Evolutionary conservation across 2,888 invertebrate genomes (phyloP), one percentile per base, ranked within the genome.

Genomic region (Coelopa pilipes): DNA sequence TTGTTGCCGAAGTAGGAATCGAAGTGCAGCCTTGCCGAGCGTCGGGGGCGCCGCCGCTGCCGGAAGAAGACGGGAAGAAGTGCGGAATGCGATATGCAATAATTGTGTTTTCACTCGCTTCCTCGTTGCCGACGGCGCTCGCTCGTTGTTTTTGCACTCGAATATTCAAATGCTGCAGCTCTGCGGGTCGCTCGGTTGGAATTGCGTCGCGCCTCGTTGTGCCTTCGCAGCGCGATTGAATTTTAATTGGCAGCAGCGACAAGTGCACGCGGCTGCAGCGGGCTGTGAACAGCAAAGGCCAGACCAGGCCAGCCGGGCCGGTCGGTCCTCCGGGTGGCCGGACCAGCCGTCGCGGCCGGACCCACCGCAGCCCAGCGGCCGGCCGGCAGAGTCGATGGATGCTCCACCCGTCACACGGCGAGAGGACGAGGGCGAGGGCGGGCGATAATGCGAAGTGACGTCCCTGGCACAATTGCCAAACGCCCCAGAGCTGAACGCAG

Each of bases 231-330:
- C 21, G 71, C 49, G 60, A 70, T 70, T 70, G 70, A 13, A 60
- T 59, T 59, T 47, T 50, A 62, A 70, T 70, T 70, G 70, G 70
- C 70, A 62, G 53, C 65, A 65, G 59, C 70, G 47, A 69, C 46
- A 57, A 55, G 24, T 21, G 70, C 21, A 60, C 21, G 13, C 15
- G 49, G 17, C 50, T n/a, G 21, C 60, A 60, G 9, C 49, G 34
- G 47, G 5, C 24, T 47, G 60, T 13, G 68, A 59, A 69, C 12
- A 17, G 17, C 47, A 46, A 19, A 66, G 50, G 60, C 60, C 21
- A n/a, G 57, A 57, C 57, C 57, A 68, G n/a, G 45, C 55, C 19
- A 45, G 55, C 15, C 53, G 21, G 24, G 15, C 7, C 34, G 34
- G 34, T 34, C 34, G 34, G 34, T 34, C 34, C 34, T 34, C 34